Percentiles rank a stretch among this genome's conserved stretches.
These are phyloP conservation scores for Pseudopodoces humilis DNA, from an alignment of 2,113 vertebrate genomes.

Conservation along the genomic window DNA sequence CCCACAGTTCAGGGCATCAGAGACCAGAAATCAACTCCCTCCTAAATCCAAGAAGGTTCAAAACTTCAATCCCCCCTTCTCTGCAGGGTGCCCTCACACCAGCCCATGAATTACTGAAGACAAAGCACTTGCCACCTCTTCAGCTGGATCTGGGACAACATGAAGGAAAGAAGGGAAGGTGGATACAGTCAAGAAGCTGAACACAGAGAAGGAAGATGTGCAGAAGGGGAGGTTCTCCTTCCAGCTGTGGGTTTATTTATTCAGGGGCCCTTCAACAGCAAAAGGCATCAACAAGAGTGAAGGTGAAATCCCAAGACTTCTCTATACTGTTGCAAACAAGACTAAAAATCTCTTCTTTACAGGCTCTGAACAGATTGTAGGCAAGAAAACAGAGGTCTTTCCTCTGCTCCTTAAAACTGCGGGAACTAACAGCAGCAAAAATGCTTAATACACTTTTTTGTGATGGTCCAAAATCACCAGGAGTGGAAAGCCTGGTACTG, in stretches of 20 bases:
- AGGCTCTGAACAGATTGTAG: background rate
- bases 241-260: background rate
- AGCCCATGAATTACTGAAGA: background rate
- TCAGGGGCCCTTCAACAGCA: background rate
- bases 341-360: background rate
- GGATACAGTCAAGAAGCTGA: background rate
- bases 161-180: background rate
- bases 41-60: background rate
- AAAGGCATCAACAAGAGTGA: background rate
- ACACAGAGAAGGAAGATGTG: background rate
- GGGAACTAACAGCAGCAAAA: background rate
- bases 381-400: background rate
- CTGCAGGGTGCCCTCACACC: background rate
- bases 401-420: background rate
- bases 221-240: background rate
- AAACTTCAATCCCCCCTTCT: background rate
- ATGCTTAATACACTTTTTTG: background rate
- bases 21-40: background rate
- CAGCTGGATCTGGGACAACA: background rate
- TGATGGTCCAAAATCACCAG: background rate
- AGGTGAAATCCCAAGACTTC: background rate
- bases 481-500: background rate
- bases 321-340: background rate
- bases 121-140: background rate
- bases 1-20: rapidly evolving